These are phyloP conservation scores for Embiotoca jacksoni DNA, from an alignment of 2,113 vertebrate genomes.

Conservation along the genomic window DNA sequence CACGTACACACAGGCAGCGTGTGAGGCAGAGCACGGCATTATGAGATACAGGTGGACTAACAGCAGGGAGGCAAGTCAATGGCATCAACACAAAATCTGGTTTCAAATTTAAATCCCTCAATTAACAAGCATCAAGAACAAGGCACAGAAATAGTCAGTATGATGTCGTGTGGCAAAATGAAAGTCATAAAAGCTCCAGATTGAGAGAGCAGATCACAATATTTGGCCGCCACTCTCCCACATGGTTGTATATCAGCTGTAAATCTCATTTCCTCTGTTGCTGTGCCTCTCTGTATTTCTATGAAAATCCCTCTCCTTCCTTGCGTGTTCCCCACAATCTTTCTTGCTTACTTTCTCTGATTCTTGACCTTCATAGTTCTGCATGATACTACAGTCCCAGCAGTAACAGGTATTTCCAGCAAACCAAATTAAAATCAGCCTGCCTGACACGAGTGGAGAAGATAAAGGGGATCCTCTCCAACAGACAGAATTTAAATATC, in stretches of 20 bases:
- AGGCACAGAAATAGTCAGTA: neutral
- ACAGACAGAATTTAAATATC: constrained; percentile 52
- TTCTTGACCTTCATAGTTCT: constrained; percentile 8
- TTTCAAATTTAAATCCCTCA: constrained; percentile 1
- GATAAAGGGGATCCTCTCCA: constrained; percentile 40
- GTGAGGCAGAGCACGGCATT: constrained; percentile 11
- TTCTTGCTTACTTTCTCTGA: neutral
- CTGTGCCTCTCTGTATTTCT: neutral
- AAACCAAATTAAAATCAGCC: constrained; percentile 38
- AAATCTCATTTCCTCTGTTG: neutral
- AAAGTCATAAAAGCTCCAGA: constrained; percentile 2
- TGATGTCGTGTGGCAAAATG: neutral
- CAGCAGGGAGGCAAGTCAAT: constrained; percentile 22
- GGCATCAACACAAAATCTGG: constrained; percentile 12
- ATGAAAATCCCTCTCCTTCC: neutral
- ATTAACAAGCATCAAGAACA: constrained; percentile 19
- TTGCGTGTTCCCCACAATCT: neutral
- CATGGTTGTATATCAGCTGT: constrained; percentile 1
- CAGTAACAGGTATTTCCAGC: constrained; percentile 25
- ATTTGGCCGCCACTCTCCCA: constrained; percentile 9
- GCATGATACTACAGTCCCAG: neutral
- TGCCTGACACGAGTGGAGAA: constrained; percentile 14
- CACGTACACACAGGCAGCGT: constrained; percentile 26
- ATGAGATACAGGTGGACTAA: constrained; percentile 38
- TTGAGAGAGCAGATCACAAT: constrained; percentile 11